Base-by-base conservation (phyloP, 1,140 invertebrate species). In the Oedothorax gibbosus region DNA sequence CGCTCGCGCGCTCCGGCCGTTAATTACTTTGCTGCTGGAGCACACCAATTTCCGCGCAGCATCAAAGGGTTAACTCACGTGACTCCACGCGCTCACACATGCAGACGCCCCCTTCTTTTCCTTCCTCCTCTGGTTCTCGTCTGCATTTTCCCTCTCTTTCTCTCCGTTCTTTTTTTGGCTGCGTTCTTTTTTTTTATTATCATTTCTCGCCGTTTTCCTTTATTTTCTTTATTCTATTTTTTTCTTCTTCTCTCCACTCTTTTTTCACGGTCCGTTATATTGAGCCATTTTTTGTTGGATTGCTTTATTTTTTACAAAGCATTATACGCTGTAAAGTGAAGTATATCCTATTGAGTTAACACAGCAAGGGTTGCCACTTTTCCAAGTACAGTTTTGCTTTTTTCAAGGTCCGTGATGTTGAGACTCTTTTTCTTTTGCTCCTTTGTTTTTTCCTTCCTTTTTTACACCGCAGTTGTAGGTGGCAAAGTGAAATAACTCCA, bases 61-160 rank as follows among this genome's bases (percentile, higher is more conserved):
- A 78, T 85, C 83, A 85, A 85, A 85, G 83, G 83, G 83, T 85
- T 85, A 85, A 85, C 81, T 84, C 81, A 84, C 81, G 81, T 84
- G 81, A 84, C 81, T 75, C 81, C 11, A 60, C 35, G 15, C 62
- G 20, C 77, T 68, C 77, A 68, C 81, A 72, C 79, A 54, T 69
- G 64, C 69, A 53, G 78, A 72, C 79, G 68, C 21, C 79, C 68
- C 76, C 49, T 68, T 79, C 62, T 66, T 21, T 53, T 66, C 49
- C 64, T 79, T 65, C 20, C 50, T 79, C 76, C 65, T 76, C 71
- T 84, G 60, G 53, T 68, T 84, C 53, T 76, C 72, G 65, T 69
- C 62, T 54, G 20, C 51, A 15, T 49, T 62, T 51, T 68, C 50
- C 12, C 77, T 53, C 57, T 18, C 35, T n/a, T n/a, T 66, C 50